Conservation (phyloP, 2,888 invertebrate species). For the Leptopilina myrica region DNA sequence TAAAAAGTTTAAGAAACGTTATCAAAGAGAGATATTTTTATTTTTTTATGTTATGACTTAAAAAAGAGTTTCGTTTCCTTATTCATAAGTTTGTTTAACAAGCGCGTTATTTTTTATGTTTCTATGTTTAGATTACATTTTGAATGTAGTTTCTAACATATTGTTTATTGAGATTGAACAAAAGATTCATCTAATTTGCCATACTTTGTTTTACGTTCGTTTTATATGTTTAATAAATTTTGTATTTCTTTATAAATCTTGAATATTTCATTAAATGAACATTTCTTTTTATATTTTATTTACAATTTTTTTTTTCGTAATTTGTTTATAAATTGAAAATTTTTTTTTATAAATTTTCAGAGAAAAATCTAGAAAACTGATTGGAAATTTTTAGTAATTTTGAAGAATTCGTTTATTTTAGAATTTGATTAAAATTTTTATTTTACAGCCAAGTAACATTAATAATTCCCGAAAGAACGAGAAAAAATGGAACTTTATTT, state of each 20-base stretch:
- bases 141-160: neutral
- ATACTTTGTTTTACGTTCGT: neutral
- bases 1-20: neutral
- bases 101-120: neutral
- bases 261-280: too few relatives aligned
- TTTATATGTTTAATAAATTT: slow-evolving; percentile 6
- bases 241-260: neutral
- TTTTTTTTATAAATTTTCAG: neutral
- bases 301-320: neutral
- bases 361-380: neutral
- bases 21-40: neutral
- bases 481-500: slow-evolving; percentile 90
- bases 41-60: neutral
- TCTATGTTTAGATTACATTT: neutral
- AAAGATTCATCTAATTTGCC: neutral
- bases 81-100: neutral
- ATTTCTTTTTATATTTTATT: neutral
- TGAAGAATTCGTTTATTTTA: neutral
- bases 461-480: slow-evolving; percentile 84
- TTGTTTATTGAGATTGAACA: neutral
- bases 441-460: slow-evolving; percentile 82
- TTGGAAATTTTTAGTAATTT: slow-evolving; percentile 15
- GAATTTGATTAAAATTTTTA: slow-evolving; percentile 38
- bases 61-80: neutral
- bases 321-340: too few relatives aligned